phyloP scores from a whole-genome alignment of 2,888 invertebrate genomes.

The Liodrosophila aerea region DNA sequence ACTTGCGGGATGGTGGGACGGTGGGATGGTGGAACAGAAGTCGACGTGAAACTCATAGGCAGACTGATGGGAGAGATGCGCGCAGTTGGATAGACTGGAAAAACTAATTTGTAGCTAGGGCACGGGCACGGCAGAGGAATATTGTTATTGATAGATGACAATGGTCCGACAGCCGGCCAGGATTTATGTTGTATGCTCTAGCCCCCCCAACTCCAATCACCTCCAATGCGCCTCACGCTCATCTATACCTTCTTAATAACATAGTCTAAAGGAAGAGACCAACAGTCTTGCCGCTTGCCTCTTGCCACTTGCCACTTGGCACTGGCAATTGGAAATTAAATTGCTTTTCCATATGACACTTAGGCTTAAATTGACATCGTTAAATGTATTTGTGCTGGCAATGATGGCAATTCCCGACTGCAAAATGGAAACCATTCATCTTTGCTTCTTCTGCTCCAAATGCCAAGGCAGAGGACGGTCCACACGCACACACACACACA shows the following conservation, averaged over 20 bases:
- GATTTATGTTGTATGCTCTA: conserved; percentile 39
- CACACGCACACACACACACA: no score
- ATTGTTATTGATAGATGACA: conserved; percentile 73
- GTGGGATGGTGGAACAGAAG: conserved; percentile 18
- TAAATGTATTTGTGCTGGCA: conserved; percentile 51
- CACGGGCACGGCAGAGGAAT: conserved; percentile 51
- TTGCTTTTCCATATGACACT: conserved; percentile 64
- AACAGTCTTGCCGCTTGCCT: conserved; percentile 15
- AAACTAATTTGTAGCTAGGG: conserved; percentile 69
- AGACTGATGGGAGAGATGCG: conserved; percentile 14
- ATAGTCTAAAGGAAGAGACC: no score
- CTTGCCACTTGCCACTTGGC: conserved; percentile 30
- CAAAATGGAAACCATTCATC: conserved; percentile 56
- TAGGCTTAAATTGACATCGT: conserved; percentile 60
- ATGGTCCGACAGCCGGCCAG: conserved; percentile 36
- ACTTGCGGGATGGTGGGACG: conserved; percentile 23
- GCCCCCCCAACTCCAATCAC: background rate
- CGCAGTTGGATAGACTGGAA: conserved; percentile 49
- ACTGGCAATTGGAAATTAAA: conserved; percentile 61
- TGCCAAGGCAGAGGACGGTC: conserved; percentile 20
- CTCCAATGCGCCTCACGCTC: no score
- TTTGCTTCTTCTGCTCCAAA: conserved; percentile 28
- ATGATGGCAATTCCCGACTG: conserved; percentile 39
- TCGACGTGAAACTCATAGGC: conserved; percentile 24
- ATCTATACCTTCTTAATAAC: no score